These are phyloP conservation scores for Acrocephalus kingi DNA, from an alignment of 2,113 vertebrate genomes.

Conservation along the genomic window DNA sequence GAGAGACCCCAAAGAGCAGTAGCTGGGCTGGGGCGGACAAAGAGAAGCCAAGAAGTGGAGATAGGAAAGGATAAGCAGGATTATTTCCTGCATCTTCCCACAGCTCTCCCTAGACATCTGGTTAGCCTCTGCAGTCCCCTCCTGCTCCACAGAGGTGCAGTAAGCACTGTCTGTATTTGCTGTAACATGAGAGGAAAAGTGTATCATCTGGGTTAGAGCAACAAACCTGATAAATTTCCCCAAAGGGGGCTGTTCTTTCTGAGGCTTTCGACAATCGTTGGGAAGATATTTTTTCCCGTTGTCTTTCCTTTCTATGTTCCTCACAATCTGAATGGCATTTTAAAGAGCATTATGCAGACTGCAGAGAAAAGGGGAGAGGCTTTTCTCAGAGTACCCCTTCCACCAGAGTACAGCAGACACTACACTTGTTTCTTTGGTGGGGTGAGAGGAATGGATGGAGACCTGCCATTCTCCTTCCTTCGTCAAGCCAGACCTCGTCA, in stretches of 20 bases:
- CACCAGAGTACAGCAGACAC: not conserved
- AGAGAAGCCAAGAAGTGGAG: not conserved
- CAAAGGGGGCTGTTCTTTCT: not conserved
- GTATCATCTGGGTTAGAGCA: not conserved
- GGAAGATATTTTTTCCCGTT: not conserved
- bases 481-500: accelerated
- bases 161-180: not conserved
- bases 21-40: not conserved
- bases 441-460: not conserved
- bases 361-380: not conserved
- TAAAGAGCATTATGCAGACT: not conserved
- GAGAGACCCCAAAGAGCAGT: not conserved
- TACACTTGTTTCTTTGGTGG: not conserved
- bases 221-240: not conserved
- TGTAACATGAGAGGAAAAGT: not conserved
- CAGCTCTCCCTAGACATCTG: not conserved
- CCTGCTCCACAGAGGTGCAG: accelerated
- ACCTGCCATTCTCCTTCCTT: not conserved
- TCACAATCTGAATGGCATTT: not conserved
- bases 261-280: not conserved
- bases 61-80: not conserved
- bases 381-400: not conserved
- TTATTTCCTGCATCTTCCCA: not conserved
- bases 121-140: not conserved
- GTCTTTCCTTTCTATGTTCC: not conserved